Base-by-base conservation (phyloP, 2,797 vertebrate species). In the Peromyscus aztecus region DNA sequence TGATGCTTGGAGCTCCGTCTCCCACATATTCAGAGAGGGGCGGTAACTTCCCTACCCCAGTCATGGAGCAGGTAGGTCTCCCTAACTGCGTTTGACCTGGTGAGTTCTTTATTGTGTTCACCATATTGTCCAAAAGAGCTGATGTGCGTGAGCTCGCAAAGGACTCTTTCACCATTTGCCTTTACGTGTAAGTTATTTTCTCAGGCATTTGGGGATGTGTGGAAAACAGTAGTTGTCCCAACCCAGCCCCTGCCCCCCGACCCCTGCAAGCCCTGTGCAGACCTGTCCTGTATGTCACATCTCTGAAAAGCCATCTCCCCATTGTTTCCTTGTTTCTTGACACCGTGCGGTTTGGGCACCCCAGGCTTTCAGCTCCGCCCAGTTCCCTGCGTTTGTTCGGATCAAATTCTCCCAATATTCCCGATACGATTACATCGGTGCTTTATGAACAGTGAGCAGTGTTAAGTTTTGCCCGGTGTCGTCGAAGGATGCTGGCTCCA, bases 371-470 rank as follows among this genome's bases (percentile, higher is more conserved):
- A 80, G 8, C 85, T 92, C 77, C 63, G 16, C 52, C 92, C 61
- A 49, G 8, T 90, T 89, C 69, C 67, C 93, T 89, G 55, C 65
- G 69, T 85, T 89, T 81, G 31, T 86, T 89, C 94, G 90, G 91
- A 80, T 81, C 55, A 78, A 71, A 69, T 40, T 96, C 49, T 91
- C 84, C 73, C 63, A 77, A 71, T 24, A 27, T 43, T 23, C 37
- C 71, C 0, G 3, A 34, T 17, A 49, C 65, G 63, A 85, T 89
- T 27, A 11, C 61, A n/a, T 14, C 2, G 55, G 69, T 24, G 43
- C 34, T 27, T 4, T 8, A 37, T 43, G 7, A 34, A 29, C 5
- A 0, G 19, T 0, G 7, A 31, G 14, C 6, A n/a, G 8, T 43
- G 55, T 19, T 63, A 84, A 61, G 61, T 8, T 94, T 67, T 77